Percentiles rank a stretch among this genome's conserved stretches.
These are phyloP conservation scores for Hydrotaea cyrtoneurina DNA, from an alignment of 2,888 invertebrate genomes.

Conservation along the genomic window DNA sequence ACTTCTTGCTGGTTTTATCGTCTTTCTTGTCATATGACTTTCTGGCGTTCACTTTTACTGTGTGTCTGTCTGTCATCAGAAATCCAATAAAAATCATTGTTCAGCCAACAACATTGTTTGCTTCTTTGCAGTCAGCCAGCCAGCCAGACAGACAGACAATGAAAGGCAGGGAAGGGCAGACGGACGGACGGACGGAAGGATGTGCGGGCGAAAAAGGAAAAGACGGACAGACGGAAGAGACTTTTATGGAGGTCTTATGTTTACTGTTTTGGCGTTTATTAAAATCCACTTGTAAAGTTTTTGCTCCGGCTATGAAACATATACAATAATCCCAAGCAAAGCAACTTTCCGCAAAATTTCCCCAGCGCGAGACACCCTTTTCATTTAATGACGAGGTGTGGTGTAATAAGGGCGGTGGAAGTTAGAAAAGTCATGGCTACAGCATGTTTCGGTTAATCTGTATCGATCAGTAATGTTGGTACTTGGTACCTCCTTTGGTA, in stretches of 20 bases:
- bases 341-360: neutral
- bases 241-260: constrained; percentile 37
- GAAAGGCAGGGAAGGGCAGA: neutral
- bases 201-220: neutral
- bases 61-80: constrained; percentile 24
- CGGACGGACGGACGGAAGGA: neutral
- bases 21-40: neutral
- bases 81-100: constrained; percentile 43
- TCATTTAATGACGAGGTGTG: neutral
- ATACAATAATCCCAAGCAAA: constrained; percentile 40
- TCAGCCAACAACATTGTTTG: constrained; percentile 54
- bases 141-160: constrained; percentile 17
- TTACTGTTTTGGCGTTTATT: constrained; percentile 69
- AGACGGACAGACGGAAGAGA: neutral
- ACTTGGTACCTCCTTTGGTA: no score
- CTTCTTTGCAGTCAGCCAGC: constrained; percentile 54
- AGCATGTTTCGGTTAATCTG: neutral
- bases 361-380: neutral
- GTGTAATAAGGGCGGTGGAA: neutral
- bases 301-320: constrained; percentile 46
- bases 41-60: neutral
- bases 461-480: no score
- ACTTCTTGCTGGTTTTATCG: neutral
- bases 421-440: no score
- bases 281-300: constrained; percentile 68